Base-by-base conservation (phyloP, 2,113 vertebrate species). In the Coryphaenoides rupestris region DNA sequence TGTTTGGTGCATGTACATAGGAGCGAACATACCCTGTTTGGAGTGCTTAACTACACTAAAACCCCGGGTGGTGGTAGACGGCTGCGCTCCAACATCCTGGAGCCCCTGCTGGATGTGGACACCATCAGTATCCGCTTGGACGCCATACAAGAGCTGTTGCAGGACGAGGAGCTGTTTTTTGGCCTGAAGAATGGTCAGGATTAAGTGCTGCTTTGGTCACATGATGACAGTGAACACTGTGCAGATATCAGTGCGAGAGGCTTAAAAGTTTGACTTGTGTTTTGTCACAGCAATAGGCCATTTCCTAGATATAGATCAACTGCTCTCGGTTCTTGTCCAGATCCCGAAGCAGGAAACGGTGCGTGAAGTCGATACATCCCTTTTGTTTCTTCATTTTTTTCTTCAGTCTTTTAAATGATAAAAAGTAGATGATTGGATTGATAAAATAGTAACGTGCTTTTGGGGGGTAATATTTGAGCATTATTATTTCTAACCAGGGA, bases 261-360 rank as follows among this genome's bases (percentile, higher is more conserved):
- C 4, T n/a, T n/a, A n/a, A 50, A 3, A 50, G n/a, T 17, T 50
- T 50, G 47, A 50, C 47, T 3, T 50, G 14, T 50, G 3, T 52
- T 74, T 12, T 83, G 84, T 83, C 78, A n/a, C 73, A 99, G 97
- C 94, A 76, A 91, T 98, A 77, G 89, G 92, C 85, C 93, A 90
- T 85, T 99, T 99, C 85, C 87, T 95, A 75, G 96, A 99, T 76
- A 95, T 93, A 60, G 96, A 99, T 80, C 94, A 98, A 63, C 93
- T 99, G 61, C 93, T 98, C 74, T 98, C 95, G 66, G 90, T 95
- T 88, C 89, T 99, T 63, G 88, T 99, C 60, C 96, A 97, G 89
- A 92, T 99, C 83, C 96, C 96, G 72, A 98, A 98, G 81, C 95
- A 98, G 81, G 92, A 98, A 82, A 96, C 95, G 5, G 96, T 99